Percentiles rank a stretch among this genome's conserved stretches.
Conservation (phyloP, 1,140 invertebrate genomes). For the Cotesia typhae region DNA sequence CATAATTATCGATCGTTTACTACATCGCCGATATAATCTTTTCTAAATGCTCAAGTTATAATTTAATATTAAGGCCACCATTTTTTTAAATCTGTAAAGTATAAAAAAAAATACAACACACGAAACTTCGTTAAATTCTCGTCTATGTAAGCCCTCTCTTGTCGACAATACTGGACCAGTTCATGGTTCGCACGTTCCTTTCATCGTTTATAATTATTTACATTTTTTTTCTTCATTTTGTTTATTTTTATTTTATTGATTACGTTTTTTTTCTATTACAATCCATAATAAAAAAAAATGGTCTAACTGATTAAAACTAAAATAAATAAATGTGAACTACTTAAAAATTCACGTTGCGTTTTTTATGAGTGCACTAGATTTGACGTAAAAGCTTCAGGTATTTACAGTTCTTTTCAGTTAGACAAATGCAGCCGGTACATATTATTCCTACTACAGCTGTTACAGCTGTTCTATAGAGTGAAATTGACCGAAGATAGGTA, state of each 20-base stretch:
- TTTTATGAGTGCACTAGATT: too few relatives aligned
- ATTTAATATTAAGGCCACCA: slow-evolving; percentile 44
- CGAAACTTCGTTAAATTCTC: slow-evolving; percentile 37
- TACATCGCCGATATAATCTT: slow-evolving; percentile 39
- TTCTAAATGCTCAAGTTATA: slow-evolving; percentile 40
- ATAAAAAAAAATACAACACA: slow-evolving; percentile 21
- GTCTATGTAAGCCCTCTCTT: slow-evolving; percentile 51
- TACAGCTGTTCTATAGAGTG: too few relatives aligned
- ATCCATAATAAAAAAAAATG: too few relatives aligned
- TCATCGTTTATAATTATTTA: slow-evolving; percentile 13
- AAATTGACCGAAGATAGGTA: too few relatives aligned
- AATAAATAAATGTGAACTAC: too few relatives aligned
- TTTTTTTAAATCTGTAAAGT: slow-evolving; percentile 15
- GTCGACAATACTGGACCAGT: slow-evolving; percentile 55
- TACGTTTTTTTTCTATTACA: too few relatives aligned
- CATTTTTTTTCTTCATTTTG: background rate
- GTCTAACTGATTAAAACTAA: too few relatives aligned
- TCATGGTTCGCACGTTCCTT: slow-evolving; percentile 51
- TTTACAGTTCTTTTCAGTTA: too few relatives aligned
- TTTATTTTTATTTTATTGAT: background rate
- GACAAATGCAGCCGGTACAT: too few relatives aligned
- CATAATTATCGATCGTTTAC: slow-evolving; percentile 38
- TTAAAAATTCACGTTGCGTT: too few relatives aligned
- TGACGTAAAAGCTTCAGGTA: too few relatives aligned
- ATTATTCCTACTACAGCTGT: too few relatives aligned